These are phyloP conservation scores for Thaumatotibia leucotreta DNA, from an alignment of 1,140 invertebrate species.

Conservation along the genomic window DNA sequence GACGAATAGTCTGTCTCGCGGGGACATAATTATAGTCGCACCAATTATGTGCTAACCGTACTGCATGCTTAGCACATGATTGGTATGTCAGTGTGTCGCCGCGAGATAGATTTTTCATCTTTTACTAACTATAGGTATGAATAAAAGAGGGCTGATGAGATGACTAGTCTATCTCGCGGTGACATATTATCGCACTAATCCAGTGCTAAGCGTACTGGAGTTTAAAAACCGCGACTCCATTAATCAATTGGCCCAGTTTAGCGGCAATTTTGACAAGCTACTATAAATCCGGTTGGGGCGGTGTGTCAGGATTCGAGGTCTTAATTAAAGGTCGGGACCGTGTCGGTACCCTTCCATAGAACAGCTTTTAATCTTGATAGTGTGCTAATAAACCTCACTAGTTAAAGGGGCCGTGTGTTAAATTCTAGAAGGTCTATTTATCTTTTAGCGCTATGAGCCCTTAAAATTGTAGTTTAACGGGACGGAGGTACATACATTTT, in stretches of 20 bases:
- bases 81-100: no score
- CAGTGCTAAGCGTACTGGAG: neutral
- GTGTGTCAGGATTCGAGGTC: slow-evolving; percentile 33
- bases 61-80: no score
- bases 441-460: no score
- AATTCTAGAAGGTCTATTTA: neutral
- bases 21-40: no score
- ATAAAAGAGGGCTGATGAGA: no score
- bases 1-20: no score
- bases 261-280: slow-evolving; percentile 40
- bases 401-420: slow-evolving; percentile 19
- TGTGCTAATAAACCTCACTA: slow-evolving; percentile 40
- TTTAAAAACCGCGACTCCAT: neutral
- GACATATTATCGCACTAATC: no score
- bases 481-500: no score
- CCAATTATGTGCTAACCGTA: no score
- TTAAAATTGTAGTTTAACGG: no score
- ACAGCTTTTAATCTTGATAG: slow-evolving; percentile 49
- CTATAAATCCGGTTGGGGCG: slow-evolving; percentile 34
- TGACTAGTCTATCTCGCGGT: neutral
- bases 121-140: no score
- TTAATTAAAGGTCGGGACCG: slow-evolving; percentile 40
- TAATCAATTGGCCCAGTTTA: slow-evolving; percentile 4
- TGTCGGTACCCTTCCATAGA: slow-evolving; percentile 22
- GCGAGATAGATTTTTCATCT: no score